Conservation (phyloP, 2,797 vertebrate genomes). For the Antennarius maculatus region DNA sequence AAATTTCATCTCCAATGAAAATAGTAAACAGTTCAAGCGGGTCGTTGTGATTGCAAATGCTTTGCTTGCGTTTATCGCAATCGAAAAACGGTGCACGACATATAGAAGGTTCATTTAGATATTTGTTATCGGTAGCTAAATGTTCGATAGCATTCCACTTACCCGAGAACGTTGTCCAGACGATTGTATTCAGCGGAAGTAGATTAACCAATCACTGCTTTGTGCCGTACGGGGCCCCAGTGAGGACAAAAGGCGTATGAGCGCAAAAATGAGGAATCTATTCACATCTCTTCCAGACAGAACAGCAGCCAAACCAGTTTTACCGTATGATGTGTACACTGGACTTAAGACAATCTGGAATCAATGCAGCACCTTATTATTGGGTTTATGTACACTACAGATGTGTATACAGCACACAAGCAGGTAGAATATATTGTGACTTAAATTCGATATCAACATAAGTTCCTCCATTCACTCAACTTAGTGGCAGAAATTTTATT, state of each 20-base stretch:
- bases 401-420: too few species aligned
- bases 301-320: too few species aligned
- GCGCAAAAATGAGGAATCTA: neutral
- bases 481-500: too few species aligned
- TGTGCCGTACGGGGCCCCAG: constrained; percentile 43
- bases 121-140: neutral
- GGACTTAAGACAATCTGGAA: too few species aligned
- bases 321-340: too few species aligned
- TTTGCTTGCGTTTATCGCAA: neutral
- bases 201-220: constrained; percentile 60
- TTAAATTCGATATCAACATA: too few species aligned
- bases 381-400: too few species aligned
- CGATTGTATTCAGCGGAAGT: constrained; percentile 15
- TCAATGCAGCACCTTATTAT: too few species aligned
- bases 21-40: fast-evolving
- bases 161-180: constrained; percentile 52
- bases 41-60: neutral
- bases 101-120: fast-evolving
- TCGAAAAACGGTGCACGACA: fast-evolving
- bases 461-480: neutral
- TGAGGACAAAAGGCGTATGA: constrained; percentile 23
- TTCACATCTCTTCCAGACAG: too few species aligned
- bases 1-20: neutral
- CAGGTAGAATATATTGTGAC: too few species aligned
- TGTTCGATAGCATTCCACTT: constrained; percentile 28